These are phyloP conservation scores for Leptura quadrifasciata DNA, from an alignment of 2,888 invertebrate genomes.

Conservation along the genomic window DNA sequence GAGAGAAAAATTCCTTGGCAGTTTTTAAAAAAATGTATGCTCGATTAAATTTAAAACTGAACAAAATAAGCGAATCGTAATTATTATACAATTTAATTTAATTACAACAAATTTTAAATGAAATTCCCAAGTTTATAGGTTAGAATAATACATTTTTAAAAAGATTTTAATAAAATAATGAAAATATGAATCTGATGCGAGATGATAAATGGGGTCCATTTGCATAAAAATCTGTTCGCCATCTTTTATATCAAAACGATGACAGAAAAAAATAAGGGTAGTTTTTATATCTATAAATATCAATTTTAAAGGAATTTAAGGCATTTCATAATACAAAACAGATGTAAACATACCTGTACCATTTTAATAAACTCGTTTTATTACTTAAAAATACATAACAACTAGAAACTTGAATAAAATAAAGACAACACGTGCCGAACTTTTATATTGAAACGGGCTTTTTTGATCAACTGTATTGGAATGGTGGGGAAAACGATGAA, in stretches of 20 bases:
- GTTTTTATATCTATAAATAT: slow-evolving; percentile 58
- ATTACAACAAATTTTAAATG: neutral
- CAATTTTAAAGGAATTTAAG: slow-evolving; percentile 42
- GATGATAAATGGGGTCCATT: slow-evolving; percentile 60
- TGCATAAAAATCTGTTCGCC: slow-evolving; percentile 70
- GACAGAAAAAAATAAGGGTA: slow-evolving; percentile 66
- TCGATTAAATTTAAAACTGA: neutral
- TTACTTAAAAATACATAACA: slow-evolving; percentile 66
- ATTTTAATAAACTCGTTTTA: slow-evolving; percentile 58
- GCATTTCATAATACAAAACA: slow-evolving; percentile 40
- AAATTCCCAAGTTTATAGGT: neutral
- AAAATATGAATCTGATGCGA: slow-evolving; percentile 25
- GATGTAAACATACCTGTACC: slow-evolving; percentile 66
- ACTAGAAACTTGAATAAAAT: slow-evolving; percentile 62
- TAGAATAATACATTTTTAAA: neutral
- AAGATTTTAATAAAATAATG: neutral
- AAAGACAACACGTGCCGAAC: slow-evolving; percentile 68
- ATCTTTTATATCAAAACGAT: slow-evolving; percentile 66
- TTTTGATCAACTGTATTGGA: slow-evolving; percentile 63
- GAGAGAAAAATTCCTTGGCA: too few relatives aligned
- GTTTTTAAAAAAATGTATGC: neutral
- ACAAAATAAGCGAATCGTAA: neutral
- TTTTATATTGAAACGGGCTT: slow-evolving; percentile 67
- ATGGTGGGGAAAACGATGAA: slow-evolving; percentile 45
- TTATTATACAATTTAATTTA: neutral